Conservation (phyloP, 2,888 invertebrate species). For the Nemotelus pantherinus region DNA sequence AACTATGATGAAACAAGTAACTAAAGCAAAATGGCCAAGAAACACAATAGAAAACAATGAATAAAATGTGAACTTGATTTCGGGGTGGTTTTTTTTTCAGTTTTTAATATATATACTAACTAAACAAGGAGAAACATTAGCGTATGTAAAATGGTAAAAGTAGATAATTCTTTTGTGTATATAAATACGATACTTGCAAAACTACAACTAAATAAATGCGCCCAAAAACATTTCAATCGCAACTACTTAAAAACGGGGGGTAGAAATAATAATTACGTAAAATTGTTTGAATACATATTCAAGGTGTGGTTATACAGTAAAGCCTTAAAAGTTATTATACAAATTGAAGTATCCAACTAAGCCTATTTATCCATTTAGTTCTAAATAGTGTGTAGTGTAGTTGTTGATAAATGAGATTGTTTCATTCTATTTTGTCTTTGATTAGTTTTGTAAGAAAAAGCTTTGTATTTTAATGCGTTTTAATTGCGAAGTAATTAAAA, state of each 20-base stretch:
- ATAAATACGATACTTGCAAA: conserved; percentile 27
- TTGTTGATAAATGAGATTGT: background rate
- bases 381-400: conserved; percentile 20
- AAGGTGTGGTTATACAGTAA: conserved; percentile 5
- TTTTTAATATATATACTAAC: background rate
- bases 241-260: conserved; percentile 44
- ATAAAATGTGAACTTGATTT: background rate
- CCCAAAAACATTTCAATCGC: conserved; percentile 50
- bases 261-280: conserved; percentile 11
- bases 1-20: background rate
- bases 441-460: conserved; percentile 23
- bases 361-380: conserved; percentile 23
- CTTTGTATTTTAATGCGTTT: background rate
- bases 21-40: background rate
- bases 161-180: conserved; percentile 12
- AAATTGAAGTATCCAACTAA: conserved; percentile 31
- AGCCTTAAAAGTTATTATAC: conserved; percentile 26
- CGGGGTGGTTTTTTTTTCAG: background rate
- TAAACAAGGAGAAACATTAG: conserved; percentile 13
- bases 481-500: conserved; percentile 5
- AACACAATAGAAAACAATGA: conserved; percentile 23
- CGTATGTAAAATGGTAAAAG: conserved; percentile 16
- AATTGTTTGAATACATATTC: conserved; percentile 6
- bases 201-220: conserved; percentile 46
- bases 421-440: conserved; percentile 4